phyloP scores from a whole-genome alignment of 2,113 vertebrate species.

The Baryphthengus martii region DNA sequence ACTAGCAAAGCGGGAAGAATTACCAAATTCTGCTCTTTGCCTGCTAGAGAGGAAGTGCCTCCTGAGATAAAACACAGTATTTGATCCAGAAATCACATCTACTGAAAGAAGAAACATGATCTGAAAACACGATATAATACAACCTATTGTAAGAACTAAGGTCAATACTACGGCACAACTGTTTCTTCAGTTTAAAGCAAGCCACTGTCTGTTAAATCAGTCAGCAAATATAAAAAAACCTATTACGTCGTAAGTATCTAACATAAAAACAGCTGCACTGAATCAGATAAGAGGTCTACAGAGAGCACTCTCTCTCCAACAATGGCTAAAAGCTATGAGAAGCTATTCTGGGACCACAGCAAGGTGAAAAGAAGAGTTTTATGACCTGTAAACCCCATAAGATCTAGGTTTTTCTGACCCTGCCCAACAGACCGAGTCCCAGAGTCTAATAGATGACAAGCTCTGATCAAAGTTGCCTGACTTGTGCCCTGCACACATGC shows the following conservation, averaged over 20 bases:
- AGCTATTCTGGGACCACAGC: neutral
- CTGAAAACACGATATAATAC: neutral
- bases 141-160: neutral
- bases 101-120: conserved; percentile 5
- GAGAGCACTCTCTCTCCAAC: conserved; percentile 5
- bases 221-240: neutral
- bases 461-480: neutral
- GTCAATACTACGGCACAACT: neutral
- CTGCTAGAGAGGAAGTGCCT: neutral
- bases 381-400: neutral
- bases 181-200: conserved; percentile 15
- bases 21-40: neutral
- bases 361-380: conserved; percentile 29
- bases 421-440: neutral
- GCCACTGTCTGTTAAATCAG: neutral
- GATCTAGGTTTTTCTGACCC: neutral
- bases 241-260: neutral
- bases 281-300: conserved; percentile 25
- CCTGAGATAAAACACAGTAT: neutral
- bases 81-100: neutral
- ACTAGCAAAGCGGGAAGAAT: neutral
- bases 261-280: conserved; percentile 33
- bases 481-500: fast-evolving
- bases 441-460: neutral
- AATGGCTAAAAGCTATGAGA: neutral